Evolutionary conservation across 2,113 vertebrate genomes (phyloP).

Genomic region (Cyprinodon variegatus): DNA sequence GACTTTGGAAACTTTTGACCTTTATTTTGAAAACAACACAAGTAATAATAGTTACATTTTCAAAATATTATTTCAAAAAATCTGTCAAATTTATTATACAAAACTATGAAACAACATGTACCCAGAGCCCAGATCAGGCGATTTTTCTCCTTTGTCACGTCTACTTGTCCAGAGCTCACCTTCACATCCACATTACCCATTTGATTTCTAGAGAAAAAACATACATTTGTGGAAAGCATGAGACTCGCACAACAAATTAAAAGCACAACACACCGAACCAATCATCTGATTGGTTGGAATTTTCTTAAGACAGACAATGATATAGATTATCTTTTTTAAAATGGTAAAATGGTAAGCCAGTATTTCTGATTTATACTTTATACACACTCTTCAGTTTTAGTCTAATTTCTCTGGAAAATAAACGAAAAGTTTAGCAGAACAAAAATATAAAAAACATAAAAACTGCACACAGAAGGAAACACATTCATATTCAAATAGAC

Average conservation of each 20-base stretch:
- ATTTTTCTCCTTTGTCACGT: slow-evolving; percentile 90
- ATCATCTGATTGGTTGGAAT: too few relatives aligned
- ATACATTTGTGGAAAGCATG: neutral
- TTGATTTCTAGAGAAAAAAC: slow-evolving; percentile 79
- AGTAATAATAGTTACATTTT: neutral
- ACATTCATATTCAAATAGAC: too few relatives aligned
- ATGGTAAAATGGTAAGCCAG: too few relatives aligned
- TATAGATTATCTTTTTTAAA: neutral
- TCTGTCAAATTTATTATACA: neutral
- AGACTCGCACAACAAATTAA: neutral
- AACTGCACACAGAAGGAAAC: too few relatives aligned
- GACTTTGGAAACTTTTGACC: slow-evolving; percentile 94
- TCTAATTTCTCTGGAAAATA: too few relatives aligned
- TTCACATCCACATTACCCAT: slow-evolving; percentile 86
- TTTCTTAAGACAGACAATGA: neutral
- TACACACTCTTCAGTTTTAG: neutral
- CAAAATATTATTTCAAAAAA: neutral
- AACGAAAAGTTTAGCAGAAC: too few relatives aligned
- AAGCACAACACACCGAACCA: neutral
- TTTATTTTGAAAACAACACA: slow-evolving; percentile 57
- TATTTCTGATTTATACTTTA: neutral
- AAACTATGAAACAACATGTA: slow-evolving; percentile 58
- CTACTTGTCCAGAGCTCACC: slow-evolving; percentile 88
- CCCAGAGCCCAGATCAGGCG: slow-evolving; percentile 89
- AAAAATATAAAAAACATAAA: too few relatives aligned